Evolutionary conservation across 2,888 invertebrate species (phyloP), one percentile per base, ranked within the genome.

Genomic region (Rhingia campestris): DNA sequence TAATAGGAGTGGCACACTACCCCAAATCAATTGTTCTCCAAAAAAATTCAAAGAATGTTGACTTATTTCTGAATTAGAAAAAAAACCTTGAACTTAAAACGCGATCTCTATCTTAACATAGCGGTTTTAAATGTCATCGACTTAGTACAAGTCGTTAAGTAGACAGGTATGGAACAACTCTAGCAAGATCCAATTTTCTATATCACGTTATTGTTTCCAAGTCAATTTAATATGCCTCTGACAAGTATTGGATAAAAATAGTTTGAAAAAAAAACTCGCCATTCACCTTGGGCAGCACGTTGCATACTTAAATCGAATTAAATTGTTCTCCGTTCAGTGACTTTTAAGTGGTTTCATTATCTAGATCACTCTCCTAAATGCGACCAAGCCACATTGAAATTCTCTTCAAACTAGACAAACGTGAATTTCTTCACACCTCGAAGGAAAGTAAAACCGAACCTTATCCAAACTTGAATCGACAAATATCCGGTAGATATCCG

Each of bases 371-470:
- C 64, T 30, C n/a, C 41, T 39, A 45, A 41, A 47, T 59, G 32
- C n/a, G 22, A 53, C 9, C n/a, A 22, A 6, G 6, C 32, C 4
- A 54, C 61, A 72, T 79, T 79, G 3, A 63, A 58, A 82, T 82
- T 79, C 72, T 79, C 72, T 69, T 51, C 39, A n/a, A 63, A 66
- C 53, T 22, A 39, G 33, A 33, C 58, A 49, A 32, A 33, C 51
- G 51, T 35, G 41, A 64, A 72, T 76, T 47, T 41, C n/a, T 66
- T 49, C 6, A 6, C 14, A 12, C 7, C 7, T 12, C 33, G 12
- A 69, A 73, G 47, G 69, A 84, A 84, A 84, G 84, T 75, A 61
- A 75, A 80, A 64, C 32, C 45, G 3, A 70, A 58, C 12, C 49
- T 22, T 66, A 73, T 59, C 54, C 39, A 59, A 7, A 39, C 22